Evolutionary conservation across 2,113 vertebrate genomes (phyloP), one percentile per base, ranked within the genome.

Genomic region (Phyllopteryx taeniolatus): DNA sequence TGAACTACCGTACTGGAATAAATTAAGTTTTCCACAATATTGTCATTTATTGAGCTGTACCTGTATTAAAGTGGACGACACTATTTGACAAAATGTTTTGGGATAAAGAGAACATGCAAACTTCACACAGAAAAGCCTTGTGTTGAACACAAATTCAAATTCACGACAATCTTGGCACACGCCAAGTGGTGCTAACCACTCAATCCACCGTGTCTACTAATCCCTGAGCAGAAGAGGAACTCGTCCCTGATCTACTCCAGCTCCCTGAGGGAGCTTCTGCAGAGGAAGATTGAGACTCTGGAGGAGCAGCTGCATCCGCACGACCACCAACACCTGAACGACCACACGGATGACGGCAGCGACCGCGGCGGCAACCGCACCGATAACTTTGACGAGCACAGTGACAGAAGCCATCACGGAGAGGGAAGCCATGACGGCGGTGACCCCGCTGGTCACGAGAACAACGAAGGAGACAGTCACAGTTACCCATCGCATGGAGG

Each of bases 221-320:
- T 69, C 60, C 71, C 22, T 54, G 77, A 75, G 71, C 89, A 93
- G 89, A 92, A 86, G 62, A 90, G 91, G 70, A 95, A 95, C 89
- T 90, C 88, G 0, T 93, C 93, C 43, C 85, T 84, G 27, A 83
- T 89, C 0, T 93, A 93, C 85, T 93, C 94, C 53, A 90, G 86
- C 78, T 93, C 93, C 39, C 83, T 94, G 78, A 92, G 85, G 73
- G 93, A 94, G 69, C 88, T 93, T 22, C 90, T 95, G 49, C 94
- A 93, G 87, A 92, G 93, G 81, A 95, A 94, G 89, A 94, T 95
- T 73, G 78, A 61, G 19, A 71, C 89, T 49, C 87, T 95, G 71
- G 94, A 95, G 77, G 85, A 92, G 62, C 94, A 94, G 86, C 89
- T 94, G 71, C 90, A 90, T 22, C 90, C 78, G 27, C 78, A 66